Conservation (phyloP, 2,113 vertebrate genomes). For the Dasypus novemcinctus region DNA sequence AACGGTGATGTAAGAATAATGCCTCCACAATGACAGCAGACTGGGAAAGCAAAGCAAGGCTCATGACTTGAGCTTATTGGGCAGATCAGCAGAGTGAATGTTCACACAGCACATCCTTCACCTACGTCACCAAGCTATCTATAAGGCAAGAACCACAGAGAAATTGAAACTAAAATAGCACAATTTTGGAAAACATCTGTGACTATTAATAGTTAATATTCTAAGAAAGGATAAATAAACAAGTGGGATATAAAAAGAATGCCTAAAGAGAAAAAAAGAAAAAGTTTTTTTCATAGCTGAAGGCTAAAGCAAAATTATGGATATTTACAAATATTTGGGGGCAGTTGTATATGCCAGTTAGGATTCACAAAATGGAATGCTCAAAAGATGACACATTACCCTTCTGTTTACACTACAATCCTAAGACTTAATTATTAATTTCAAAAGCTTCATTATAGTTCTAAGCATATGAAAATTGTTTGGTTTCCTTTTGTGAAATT, state of each 20-base stretch:
- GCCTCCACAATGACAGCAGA: constrained; percentile 81
- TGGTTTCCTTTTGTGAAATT: not conserved
- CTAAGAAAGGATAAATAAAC: not conserved
- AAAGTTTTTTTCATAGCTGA: not conserved
- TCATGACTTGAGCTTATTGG: not conserved
- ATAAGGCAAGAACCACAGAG: not conserved
- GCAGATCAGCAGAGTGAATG: accelerated
- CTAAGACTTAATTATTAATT: not conserved
- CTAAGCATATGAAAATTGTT: not conserved
- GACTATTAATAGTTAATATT: not conserved
- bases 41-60: not conserved
- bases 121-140: too few species aligned
- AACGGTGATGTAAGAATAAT: constrained; percentile 81
- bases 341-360: accelerated
- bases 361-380: not conserved
- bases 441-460: not conserved
- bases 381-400: not conserved
- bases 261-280: not conserved
- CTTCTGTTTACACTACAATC: not conserved
- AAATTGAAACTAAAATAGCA: not conserved
- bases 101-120: not conserved
- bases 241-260: not conserved
- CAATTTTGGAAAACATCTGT: not conserved
- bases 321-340: not conserved
- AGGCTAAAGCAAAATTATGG: not conserved